Conservation (phyloP, 2,888 invertebrate species). For the Lasioglossum malachurum region DNA sequence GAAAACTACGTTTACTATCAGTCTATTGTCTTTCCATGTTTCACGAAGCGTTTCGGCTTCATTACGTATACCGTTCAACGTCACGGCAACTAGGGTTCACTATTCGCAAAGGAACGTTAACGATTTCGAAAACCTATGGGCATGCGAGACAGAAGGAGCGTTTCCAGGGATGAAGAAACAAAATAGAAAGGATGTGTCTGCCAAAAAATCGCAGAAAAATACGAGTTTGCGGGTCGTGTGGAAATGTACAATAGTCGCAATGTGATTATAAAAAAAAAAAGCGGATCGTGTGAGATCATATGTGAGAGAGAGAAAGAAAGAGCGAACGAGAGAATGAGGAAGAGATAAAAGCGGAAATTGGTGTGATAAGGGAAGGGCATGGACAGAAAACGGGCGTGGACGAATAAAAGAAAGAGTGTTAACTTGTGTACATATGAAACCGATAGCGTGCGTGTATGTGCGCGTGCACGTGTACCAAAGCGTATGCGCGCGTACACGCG, state of each 20-base stretch:
- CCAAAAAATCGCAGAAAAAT: slow-evolving; percentile 72
- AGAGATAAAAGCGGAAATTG: slow-evolving; percentile 14
- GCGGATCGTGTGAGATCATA: slow-evolving; percentile 55
- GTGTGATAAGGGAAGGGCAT: slow-evolving; percentile 28
- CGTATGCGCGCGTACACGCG: slow-evolving; percentile 34
- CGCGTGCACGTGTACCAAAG: slow-evolving; percentile 54
- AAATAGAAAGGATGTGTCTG: slow-evolving; percentile 61
- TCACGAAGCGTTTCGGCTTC: slow-evolving; percentile 15
- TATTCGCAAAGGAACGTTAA: slow-evolving; percentile 15
- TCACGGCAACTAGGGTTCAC: slow-evolving; percentile 29
- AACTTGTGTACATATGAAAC: slow-evolving; percentile 81
- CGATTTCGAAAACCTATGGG: slow-evolving; percentile 40
- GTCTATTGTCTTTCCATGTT: slow-evolving; percentile 33
- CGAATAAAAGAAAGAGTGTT: slow-evolving; percentile 73
- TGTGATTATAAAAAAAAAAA: slow-evolving; percentile 77
- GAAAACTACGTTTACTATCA: slow-evolving; percentile 18
- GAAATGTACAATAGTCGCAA: slow-evolving; percentile 83
- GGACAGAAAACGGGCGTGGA: slow-evolving; percentile 66
- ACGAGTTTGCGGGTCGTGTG: slow-evolving; percentile 78
- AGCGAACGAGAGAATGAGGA: slow-evolving; percentile 30
- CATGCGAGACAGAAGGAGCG: slow-evolving; percentile 52
- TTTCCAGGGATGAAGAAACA: slow-evolving; percentile 49
- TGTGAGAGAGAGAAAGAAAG: slow-evolving; percentile 41
- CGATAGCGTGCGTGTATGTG: slow-evolving; percentile 65
- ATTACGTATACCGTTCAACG: slow-evolving; percentile 26